These are phyloP conservation scores for Coptodon rendalli DNA, from an alignment of 2,113 vertebrate species.

Conservation along the genomic window DNA sequence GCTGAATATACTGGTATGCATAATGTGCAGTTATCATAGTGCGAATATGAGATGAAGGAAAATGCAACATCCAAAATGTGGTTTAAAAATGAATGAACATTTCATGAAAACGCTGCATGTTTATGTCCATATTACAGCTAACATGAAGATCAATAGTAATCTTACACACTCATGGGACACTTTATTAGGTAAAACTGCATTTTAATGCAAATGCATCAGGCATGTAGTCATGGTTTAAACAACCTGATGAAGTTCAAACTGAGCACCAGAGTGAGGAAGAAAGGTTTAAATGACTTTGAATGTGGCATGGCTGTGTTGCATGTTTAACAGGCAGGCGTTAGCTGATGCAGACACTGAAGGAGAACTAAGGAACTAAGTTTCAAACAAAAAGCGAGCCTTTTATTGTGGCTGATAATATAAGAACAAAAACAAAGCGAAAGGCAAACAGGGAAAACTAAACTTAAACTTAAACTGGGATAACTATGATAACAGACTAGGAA, in stretches of 20 bases:
- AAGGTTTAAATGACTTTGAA: neutral
- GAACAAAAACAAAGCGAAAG: neutral
- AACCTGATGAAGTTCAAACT: neutral
- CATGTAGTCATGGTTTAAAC: neutral
- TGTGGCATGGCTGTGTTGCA: rapidly evolving
- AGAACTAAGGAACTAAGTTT: neutral
- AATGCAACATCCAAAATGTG: neutral
- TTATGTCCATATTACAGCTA: neutral
- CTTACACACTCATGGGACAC: neutral
- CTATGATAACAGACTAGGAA: neutral
- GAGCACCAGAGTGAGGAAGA: neutral
- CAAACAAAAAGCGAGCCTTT: rapidly evolving
- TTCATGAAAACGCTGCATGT: neutral
- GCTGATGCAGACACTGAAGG: neutral
- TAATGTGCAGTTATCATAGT: neutral
- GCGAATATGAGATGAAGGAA: neutral
- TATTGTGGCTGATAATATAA: rapidly evolving
- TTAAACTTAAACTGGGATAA: neutral
- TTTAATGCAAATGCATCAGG: neutral
- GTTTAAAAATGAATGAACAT: neutral
- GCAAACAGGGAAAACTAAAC: neutral
- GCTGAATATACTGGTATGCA: neutral
- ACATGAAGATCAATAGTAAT: neutral
- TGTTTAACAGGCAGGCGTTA: rapidly evolving
- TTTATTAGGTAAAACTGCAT: neutral